phyloP scores from a whole-genome alignment of 2,888 invertebrate species.

The Aromia moschata region DNA sequence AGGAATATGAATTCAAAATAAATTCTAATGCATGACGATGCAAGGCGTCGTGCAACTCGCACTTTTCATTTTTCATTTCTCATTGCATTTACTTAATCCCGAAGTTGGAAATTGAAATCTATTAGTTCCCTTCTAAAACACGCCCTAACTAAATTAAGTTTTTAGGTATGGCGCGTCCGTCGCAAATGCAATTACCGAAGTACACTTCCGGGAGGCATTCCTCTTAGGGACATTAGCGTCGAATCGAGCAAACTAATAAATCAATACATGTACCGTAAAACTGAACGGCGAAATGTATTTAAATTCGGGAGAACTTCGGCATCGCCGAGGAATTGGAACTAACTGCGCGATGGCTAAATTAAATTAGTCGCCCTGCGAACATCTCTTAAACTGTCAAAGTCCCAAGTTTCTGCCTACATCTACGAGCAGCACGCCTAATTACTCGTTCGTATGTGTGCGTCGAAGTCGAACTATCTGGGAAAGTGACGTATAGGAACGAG shows the following conservation, averaged over 20 bases:
- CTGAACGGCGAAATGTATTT: constrained; percentile 16
- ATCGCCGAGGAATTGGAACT: constrained; percentile 31
- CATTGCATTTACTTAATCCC: too few relatives aligned
- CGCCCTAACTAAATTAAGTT: too few relatives aligned
- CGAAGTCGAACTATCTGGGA: constrained; percentile 23
- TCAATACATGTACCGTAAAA: constrained; percentile 16
- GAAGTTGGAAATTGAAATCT: too few relatives aligned
- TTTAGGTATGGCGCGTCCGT: too few relatives aligned
- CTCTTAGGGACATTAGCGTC: not conserved
- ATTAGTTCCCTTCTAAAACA: too few relatives aligned
- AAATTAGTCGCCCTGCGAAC: constrained; percentile 42
- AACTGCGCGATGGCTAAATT: constrained; percentile 40
- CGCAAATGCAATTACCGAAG: not conserved
- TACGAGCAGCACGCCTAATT: constrained; percentile 40
- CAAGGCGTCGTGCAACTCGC: too few relatives aligned
- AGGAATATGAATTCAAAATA: too few relatives aligned
- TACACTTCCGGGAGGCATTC: not conserved
- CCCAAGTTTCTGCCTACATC: constrained; percentile 37
- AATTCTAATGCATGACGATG: too few relatives aligned
- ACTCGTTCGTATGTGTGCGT: constrained; percentile 39
- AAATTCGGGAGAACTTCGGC: constrained; percentile 29
- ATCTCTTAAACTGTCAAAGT: constrained; percentile 44
- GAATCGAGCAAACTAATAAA: constrained; percentile 13
- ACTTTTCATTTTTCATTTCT: too few relatives aligned
- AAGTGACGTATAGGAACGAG: constrained; percentile 8